Conservation (phyloP, 2,797 vertebrate species). For the Sphaeramia orbicularis region DNA sequence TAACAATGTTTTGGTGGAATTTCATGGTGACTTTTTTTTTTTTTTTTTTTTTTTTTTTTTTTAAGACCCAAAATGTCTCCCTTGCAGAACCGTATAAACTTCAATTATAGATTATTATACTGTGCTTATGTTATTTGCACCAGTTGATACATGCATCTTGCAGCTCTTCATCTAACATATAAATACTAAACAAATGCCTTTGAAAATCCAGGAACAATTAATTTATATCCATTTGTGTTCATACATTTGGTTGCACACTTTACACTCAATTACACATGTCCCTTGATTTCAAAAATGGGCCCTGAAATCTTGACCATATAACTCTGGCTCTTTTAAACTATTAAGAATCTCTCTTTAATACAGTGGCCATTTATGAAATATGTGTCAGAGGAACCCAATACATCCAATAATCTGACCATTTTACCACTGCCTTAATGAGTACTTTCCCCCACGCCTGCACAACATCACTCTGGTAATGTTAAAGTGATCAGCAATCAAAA, state of each 20-base stretch:
- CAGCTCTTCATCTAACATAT: neutral
- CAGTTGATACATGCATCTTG: neutral
- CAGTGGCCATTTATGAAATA: constrained; percentile 19
- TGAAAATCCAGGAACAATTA: neutral
- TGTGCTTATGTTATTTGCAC: neutral
- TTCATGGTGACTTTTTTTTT: neutral
- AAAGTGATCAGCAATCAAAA: constrained; percentile 45
- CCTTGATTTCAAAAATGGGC: neutral
- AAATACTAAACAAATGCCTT: neutral
- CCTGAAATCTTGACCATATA: constrained; percentile 2
- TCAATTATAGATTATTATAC: too few species aligned
- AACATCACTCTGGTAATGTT: constrained; percentile 22
- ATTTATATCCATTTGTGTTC: neutral
- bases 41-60: too few species aligned
- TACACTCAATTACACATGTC: neutral
- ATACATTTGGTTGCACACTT: too few species aligned
- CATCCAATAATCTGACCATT: constrained; percentile 3
- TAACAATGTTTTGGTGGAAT: constrained; percentile 6
- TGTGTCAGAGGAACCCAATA: constrained; percentile 2
- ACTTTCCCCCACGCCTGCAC: constrained; percentile 10
- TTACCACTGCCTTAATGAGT: constrained; percentile 24
- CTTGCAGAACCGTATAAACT: too few species aligned
- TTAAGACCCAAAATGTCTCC: too few species aligned
- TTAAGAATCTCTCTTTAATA: constrained; percentile 3
- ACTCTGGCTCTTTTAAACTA: neutral